Conservation (phyloP, 2,888 invertebrate species). For the Clostera curtula region DNA sequence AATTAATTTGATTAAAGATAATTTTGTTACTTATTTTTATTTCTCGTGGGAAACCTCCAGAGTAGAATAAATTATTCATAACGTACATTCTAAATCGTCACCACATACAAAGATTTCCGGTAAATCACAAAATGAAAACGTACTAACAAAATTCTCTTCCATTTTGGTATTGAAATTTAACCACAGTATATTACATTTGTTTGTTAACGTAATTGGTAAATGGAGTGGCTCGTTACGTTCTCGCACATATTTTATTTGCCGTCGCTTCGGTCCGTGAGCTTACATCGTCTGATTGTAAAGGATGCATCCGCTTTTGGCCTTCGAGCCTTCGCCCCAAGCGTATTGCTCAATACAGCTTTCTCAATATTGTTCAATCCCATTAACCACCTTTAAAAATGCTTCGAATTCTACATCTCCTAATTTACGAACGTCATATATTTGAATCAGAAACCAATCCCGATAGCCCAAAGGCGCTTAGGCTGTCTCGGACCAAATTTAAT, state of each 20-base stretch:
- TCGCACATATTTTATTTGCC: conserved; percentile 60
- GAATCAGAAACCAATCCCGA: conserved; percentile 20
- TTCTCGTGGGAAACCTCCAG: too few relatives aligned
- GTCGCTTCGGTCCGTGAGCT: conserved; percentile 35
- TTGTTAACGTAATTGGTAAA: conserved; percentile 76
- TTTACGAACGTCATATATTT: conserved; percentile 20
- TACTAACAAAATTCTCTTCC: too few relatives aligned
- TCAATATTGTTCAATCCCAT: too few relatives aligned
- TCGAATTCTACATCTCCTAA: conserved; percentile 15
- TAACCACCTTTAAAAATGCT: too few relatives aligned
- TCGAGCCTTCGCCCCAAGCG: conserved; percentile 28
- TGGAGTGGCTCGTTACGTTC: conserved; percentile 64
- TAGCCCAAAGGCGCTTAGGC: conserved; percentile 19
- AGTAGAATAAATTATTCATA: too few relatives aligned
- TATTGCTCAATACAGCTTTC: conserved; percentile 28
- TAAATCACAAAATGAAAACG: too few relatives aligned
- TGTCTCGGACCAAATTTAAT: conserved; percentile 31
- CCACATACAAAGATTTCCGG: too few relatives aligned
- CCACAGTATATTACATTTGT: conserved; percentile 73
- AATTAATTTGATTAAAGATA: too few relatives aligned
- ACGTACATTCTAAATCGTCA: too few relatives aligned
- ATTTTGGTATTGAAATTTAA: conserved; percentile 69
- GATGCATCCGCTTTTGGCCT: conserved; percentile 52
- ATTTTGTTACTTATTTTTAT: too few relatives aligned
- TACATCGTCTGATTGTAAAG: conserved; percentile 67